Evolutionary conservation across 2,797 vertebrate species (phyloP), one percentile per base, ranked within the genome.

Genomic region (Naso thynnoides): DNA sequence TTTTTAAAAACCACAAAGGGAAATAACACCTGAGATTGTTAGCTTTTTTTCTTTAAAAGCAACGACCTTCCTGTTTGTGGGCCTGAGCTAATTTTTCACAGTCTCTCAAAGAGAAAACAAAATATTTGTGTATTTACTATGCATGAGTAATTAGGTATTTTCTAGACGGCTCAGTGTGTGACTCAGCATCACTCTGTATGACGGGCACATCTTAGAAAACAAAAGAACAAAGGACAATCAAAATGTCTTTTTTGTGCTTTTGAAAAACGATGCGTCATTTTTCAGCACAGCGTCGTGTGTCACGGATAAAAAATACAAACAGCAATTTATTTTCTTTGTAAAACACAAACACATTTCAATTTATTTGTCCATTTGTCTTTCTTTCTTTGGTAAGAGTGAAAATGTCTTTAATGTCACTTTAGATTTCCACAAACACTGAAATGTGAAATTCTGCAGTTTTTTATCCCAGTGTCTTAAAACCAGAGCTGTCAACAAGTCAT

Each of bases 1-100:
- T 66, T 77, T 83, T 67, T 33, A 75, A 57, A 69, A 49, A 33
- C 23, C 55, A 57, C 42, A 82, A 70, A 73, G 14, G 31, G n/a
- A 78, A 62, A 42, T 31, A 47, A 44, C 21, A 10, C 29, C 21
- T 47, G 5, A 19, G 47, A 69, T 53, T 33, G 6, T 19, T 38
- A 23, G 3, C 50, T 8, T 36, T 55, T 49, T 74, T 77, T 57
- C 3, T 76, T 73, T 8, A 9, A 5, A 44, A 58, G 18, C 4
- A 13, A 13, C 23, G 33, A 66, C 69, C 58, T 71, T 52, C 7
- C 47, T 57, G 19, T 80, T 53, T 18, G 14, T 27, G 26, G n/a
- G 44, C n/a, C 24, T 41, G 14, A 52, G 58, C 67, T 68, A 31
- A 80, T 61, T 67, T 26, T 49, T 48, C 18, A 39, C 24, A 3